Evolutionary conservation across 1,140 invertebrate species (phyloP).

Genomic region (Reticulitermes speratus): DNA sequence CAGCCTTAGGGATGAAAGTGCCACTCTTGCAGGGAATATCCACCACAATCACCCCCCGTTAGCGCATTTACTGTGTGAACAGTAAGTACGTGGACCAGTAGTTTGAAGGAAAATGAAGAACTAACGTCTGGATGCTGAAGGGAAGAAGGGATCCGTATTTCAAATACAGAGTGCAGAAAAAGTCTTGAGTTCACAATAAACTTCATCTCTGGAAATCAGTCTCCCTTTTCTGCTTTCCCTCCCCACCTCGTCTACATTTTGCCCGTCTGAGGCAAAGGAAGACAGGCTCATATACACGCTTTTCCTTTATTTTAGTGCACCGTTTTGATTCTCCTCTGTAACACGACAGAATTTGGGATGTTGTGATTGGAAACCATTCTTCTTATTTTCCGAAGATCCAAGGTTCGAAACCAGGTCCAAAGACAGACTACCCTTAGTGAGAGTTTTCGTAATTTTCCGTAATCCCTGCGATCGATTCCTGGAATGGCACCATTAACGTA

Average conservation of each 20-base stretch:
- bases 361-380: no score
- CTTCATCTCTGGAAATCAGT: constrained; percentile 1
- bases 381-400: no score
- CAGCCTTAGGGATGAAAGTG: no score
- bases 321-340: no score
- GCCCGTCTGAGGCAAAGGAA: background rate
- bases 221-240: background rate
- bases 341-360: no score
- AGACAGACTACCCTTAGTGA: no score
- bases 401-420: no score
- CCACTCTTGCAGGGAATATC: no score
- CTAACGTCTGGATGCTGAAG: background rate
- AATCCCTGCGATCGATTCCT: no score
- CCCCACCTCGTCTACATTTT: background rate
- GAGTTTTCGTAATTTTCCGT: no score
- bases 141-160: background rate
- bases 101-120: background rate
- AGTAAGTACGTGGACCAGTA: background rate
- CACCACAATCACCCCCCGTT: background rate
- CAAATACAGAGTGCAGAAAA: background rate
- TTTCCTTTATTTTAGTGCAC: background rate
- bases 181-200: constrained; percentile 19
- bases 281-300: background rate
- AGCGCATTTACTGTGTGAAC: background rate
- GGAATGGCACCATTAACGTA: no score